Conservation (phyloP, 2,888 invertebrate species). For the Philhelius pedissequus region DNA sequence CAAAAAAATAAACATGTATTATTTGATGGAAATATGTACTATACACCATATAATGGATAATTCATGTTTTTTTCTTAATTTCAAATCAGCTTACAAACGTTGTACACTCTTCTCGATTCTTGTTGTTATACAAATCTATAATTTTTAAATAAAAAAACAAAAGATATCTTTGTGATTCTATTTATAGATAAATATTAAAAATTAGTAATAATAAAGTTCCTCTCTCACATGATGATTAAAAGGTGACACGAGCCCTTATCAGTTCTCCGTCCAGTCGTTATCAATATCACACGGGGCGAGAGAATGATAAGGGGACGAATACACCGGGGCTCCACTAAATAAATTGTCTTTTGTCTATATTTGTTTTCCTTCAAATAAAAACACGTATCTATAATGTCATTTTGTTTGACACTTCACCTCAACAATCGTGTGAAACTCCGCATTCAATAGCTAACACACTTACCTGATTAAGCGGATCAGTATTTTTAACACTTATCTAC, state of each 20-base stretch:
- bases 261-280: constrained; percentile 98
- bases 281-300: constrained; percentile 89
- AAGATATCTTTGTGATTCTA: neutral
- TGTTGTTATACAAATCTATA: neutral
- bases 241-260: constrained; percentile 94
- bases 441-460: neutral
- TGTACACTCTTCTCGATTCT: neutral
- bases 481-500: neutral
- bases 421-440: neutral
- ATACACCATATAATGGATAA: too few species aligned
- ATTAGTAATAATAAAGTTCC: neutral
- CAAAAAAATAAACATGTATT: too few species aligned
- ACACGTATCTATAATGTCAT: too few species aligned
- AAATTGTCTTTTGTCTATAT: too few species aligned
- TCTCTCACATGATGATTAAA: constrained; percentile 71
- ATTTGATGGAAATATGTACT: too few species aligned
- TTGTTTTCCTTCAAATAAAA: too few species aligned
- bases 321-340: constrained; percentile 75
- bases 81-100: too few species aligned
- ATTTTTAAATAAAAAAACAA: neutral
- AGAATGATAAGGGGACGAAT: constrained; percentile 95
- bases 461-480: neutral
- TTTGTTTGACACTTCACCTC: neutral
- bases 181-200: neutral
- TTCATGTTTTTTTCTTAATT: too few species aligned